Conservation (phyloP, 1,140 invertebrate genomes). For the Lordiphosa collinella region DNA sequence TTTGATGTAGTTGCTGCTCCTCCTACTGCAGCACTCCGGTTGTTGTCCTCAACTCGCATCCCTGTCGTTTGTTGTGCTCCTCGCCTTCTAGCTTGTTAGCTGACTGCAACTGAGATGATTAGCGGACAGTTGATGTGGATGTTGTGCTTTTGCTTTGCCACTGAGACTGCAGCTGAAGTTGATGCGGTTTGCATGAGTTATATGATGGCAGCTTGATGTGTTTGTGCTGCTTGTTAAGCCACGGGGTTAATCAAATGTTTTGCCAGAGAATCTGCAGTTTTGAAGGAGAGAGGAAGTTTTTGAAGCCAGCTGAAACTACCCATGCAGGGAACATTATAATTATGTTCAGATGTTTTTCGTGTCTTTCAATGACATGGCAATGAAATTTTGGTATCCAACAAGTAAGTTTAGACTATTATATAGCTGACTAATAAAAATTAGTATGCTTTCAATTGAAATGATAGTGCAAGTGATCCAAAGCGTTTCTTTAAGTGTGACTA, state of each 20-base stretch:
- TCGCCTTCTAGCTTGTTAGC: slow-evolving; percentile 47
- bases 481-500: too few relatives aligned
- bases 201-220: slow-evolving; percentile 41
- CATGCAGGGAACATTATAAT: too few relatives aligned
- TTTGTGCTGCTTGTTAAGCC: slow-evolving; percentile 10
- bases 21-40: slow-evolving; percentile 2
- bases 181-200: slow-evolving; percentile 35
- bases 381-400: too few relatives aligned
- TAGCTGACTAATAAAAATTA: too few relatives aligned
- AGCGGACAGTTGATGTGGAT: slow-evolving; percentile 29
- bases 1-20: slow-evolving; percentile 25
- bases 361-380: too few relatives aligned
- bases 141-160: slow-evolving; percentile 19
- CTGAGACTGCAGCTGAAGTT: slow-evolving; percentile 19
- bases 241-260: slow-evolving; percentile 34
- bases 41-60: slow-evolving; percentile 21
- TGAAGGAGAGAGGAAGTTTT: too few relatives aligned
- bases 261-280: not conserved
- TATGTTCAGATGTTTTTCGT: too few relatives aligned
- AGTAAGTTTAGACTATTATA: too few relatives aligned
- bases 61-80: slow-evolving; percentile 12
- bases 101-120: slow-evolving; percentile 47
- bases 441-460: too few relatives aligned
- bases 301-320: too few relatives aligned
- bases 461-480: too few relatives aligned